Evolutionary conservation across 1,140 invertebrate species (phyloP).

Genomic region (Helicorthomorpha holstii): DNA sequence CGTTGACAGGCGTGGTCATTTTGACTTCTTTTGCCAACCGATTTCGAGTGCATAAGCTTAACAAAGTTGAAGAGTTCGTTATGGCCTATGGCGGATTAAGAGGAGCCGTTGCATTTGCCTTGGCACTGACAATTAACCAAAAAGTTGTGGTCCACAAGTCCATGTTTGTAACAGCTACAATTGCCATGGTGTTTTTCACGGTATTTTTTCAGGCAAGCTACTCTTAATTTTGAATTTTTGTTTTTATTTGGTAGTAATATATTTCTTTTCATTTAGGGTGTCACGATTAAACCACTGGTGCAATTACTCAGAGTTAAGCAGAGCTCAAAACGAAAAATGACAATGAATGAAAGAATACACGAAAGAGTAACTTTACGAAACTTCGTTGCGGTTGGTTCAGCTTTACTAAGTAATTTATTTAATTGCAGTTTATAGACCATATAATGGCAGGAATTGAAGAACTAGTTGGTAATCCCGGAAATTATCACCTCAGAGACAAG

Average conservation of each 20-base stretch:
- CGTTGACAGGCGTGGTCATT: conserved; percentile 63
- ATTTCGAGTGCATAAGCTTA: conserved; percentile 76
- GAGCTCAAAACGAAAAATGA: conserved; percentile 68
- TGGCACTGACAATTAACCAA: conserved; percentile 78
- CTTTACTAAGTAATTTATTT: not conserved
- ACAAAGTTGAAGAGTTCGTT: conserved; percentile 92
- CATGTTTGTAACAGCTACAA: conserved; percentile 94
- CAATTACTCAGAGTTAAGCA: conserved; percentile 87
- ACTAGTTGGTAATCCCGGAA: conserved; percentile 82
- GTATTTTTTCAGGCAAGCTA: conserved; percentile 78
- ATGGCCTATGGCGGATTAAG: conserved; percentile 96
- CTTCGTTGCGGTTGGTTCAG: no score
- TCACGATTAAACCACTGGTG: conserved; percentile 93
- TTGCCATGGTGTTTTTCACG: conserved; percentile 96
- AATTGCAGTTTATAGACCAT: conserved; percentile 79
- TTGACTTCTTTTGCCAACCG: conserved; percentile 78
- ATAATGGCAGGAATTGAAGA: conserved; percentile 91
- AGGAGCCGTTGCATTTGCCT: conserved; percentile 92
- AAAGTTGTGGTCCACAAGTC: conserved; percentile 55
- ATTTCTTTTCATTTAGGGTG: conserved; percentile 43
- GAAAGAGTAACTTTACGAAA: conserved; percentile 53
- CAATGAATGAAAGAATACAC: conserved; percentile 92
- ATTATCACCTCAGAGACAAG: conserved; percentile 84
- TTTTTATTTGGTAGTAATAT: no score
- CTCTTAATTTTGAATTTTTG: no score